Percentiles rank a stretch among this genome's conserved stretches.
Evolutionary conservation across 2,797 vertebrate genomes (phyloP).

Genomic region (Graptemys geographica): DNA sequence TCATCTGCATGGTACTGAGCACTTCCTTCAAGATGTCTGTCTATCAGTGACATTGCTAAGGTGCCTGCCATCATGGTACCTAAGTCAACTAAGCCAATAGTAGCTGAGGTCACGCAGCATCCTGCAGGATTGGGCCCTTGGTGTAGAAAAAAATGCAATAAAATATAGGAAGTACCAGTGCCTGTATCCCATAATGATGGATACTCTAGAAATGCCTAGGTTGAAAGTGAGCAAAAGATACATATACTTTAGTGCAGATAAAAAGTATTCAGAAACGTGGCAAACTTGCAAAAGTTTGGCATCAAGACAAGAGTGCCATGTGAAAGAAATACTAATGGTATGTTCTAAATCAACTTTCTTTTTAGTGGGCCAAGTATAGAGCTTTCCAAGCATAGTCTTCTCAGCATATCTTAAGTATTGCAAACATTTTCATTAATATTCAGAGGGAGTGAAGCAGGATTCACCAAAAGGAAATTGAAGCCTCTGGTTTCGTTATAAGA

Average conservation of each 20-base stretch:
- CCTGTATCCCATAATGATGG: neutral
- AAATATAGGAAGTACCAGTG: neutral
- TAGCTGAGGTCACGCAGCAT: neutral
- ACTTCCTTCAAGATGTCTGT: neutral
- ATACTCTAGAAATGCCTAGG: neutral
- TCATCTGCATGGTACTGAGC: neutral
- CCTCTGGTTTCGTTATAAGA: neutral
- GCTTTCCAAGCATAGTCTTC: neutral
- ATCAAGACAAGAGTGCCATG: neutral
- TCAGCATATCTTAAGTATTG: neutral
- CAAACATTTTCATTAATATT: slow-evolving; percentile 21
- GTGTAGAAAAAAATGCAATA: neutral
- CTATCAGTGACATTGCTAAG: neutral
- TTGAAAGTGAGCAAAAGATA: neutral
- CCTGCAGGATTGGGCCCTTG: neutral
- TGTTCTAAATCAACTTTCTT: neutral
- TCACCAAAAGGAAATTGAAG: neutral
- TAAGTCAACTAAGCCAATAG: neutral
- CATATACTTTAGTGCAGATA: neutral
- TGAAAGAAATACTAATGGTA: neutral
- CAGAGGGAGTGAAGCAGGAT: neutral
- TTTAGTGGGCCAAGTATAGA: neutral
- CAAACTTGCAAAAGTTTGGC: neutral
- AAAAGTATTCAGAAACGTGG: neutral
- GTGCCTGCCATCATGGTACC: neutral